Evolutionary conservation across 2,888 invertebrate species (phyloP).

Genomic region (Andrena camellia): DNA sequence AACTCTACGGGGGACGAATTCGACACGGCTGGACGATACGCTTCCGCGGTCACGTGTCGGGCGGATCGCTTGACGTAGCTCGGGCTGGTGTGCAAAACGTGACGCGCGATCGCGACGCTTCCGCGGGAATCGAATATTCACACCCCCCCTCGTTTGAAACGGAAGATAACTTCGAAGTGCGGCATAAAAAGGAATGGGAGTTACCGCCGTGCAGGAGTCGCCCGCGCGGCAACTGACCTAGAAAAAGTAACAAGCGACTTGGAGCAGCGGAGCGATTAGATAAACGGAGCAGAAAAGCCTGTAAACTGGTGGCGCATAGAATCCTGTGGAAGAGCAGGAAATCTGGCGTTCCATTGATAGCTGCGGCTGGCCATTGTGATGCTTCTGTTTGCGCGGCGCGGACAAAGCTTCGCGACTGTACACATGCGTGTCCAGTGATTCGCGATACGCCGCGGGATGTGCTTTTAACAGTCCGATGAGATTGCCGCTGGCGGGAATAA

Average conservation of each 20-base stretch:
- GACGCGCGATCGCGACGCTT: not conserved
- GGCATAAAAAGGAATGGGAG: not conserved
- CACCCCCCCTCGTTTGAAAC: not conserved
- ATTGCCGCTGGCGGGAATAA: conserved; percentile 16
- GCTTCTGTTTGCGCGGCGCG: conserved; percentile 15
- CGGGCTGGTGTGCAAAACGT: not conserved
- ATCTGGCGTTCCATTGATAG: conserved; percentile 29
- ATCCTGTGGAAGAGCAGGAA: not conserved
- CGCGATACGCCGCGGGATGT: conserved; percentile 28
- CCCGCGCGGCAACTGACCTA: conserved; percentile 12
- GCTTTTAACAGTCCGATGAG: conserved; percentile 38
- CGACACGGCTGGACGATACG: not conserved
- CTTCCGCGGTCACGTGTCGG: not conserved
- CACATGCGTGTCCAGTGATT: not conserved
- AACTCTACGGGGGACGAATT: not conserved
- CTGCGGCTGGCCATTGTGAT: not conserved
- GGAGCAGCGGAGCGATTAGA: conserved; percentile 42
- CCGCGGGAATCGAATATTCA: not conserved
- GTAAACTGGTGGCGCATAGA: conserved; percentile 1
- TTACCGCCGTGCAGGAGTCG: not conserved
- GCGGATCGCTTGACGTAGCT: not conserved
- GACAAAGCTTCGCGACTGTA: not conserved
- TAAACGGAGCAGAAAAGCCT: conserved; percentile 23
- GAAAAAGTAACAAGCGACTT: conserved; percentile 27
- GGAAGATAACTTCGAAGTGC: not conserved